phyloP scores from a whole-genome alignment of 37 sponge, comb jelly and placozoan species.

The Aplysina aerophoba region DNA sequence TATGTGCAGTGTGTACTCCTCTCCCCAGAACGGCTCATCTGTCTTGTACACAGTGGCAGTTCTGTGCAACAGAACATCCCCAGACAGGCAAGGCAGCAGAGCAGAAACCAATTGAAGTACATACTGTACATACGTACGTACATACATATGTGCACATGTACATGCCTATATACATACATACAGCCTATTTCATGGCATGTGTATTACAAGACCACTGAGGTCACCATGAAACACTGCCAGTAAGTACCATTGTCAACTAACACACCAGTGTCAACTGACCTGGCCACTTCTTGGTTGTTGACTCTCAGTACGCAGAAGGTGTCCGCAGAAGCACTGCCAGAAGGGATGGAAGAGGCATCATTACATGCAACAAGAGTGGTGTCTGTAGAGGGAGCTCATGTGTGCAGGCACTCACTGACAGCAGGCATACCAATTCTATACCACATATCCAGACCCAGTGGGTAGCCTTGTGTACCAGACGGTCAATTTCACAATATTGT shows the following conservation, averaged over 20 bases:
- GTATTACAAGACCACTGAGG: neutral
- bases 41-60: conserved; percentile 84
- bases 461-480: too few species aligned
- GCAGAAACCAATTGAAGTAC: neutral
- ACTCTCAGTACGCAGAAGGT: conserved; percentile 72
- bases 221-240: too few species aligned
- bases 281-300: conserved; percentile 81
- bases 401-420: too few species aligned
- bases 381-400: too few species aligned
- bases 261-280: conserved; percentile 40
- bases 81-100: neutral
- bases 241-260: too few species aligned
- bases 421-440: too few species aligned
- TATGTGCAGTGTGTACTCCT: conserved; percentile 87
- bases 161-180: neutral
- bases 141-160: neutral
- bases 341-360: neutral
- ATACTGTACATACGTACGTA: conserved; percentile 10
- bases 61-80: conserved; percentile 23
- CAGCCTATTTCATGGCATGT: neutral
- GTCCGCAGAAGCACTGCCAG: conserved; percentile 61
- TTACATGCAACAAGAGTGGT: too few species aligned
- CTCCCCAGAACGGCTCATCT: conserved; percentile 89
- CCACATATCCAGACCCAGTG: too few species aligned
- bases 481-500: too few species aligned